Evolutionary conservation across 2,797 vertebrate genomes (phyloP), one percentile per base, ranked within the genome.

Genomic region (Esox lucius): DNA sequence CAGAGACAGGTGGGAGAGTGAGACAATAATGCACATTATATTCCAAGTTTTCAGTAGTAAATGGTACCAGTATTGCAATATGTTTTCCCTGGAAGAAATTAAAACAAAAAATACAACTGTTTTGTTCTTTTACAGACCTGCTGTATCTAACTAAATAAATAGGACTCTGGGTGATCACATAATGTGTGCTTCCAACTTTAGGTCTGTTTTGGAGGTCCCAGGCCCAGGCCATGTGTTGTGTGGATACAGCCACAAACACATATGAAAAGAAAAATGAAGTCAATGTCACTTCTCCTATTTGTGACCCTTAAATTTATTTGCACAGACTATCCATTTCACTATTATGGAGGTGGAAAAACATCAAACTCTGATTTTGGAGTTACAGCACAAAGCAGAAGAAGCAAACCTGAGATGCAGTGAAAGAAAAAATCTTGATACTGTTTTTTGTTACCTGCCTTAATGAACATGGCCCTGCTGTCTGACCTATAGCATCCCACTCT

Each of bases 1-100:
- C 72, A 66, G n/a, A 46, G 19, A 70, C 19, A 81, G 28, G 75
- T 1, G 68, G 67, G 42, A 22, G 24, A 13, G 5, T 51, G 15
- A 49, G 48, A 64, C n/a, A 39, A 15, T 39, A 56, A 56, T 2
- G 53, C 19, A 22, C 53, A 59, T 56, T 56, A 9, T 17, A 56
- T 56, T n/a, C 6, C 53, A 22, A 9, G 53, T 56, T 56, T 56
- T 56, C 19, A 22, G n/a, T 42, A 42, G 39, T 42, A 42, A 42
- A 42, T 39, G 9, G 28, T 31, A 31, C 28, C 28, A 1, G 28
- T 42, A 56, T 9, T 16, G 53, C 53, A n/a, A 56, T 2, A 51
- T 5, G 19, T 56, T 9, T 56, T 56, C 53, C 39, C 39, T 42
- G 39, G 39, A 9, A 42, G 5, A 42, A 1, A 6, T 6, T 42